Conservation (phyloP, 2,797 vertebrate species). For the Centropyge bicolor region DNA sequence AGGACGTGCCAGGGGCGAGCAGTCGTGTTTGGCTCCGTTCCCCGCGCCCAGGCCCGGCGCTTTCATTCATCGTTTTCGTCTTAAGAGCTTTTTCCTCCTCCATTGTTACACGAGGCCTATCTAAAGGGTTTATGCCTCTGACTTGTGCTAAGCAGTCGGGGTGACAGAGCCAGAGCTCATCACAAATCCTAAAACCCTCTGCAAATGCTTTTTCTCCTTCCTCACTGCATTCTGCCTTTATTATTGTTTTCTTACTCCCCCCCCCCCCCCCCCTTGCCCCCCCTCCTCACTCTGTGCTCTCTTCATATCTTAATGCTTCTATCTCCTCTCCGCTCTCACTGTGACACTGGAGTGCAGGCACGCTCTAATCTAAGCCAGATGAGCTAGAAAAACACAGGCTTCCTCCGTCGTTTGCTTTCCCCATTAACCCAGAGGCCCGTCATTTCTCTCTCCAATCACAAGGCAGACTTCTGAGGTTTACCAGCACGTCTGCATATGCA, state of each 20-base stretch:
- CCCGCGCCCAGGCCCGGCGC: conserved; percentile 19
- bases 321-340: conserved; percentile 66
- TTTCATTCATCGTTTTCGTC: conserved; percentile 49
- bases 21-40: conserved; percentile 46
- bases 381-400: conserved; percentile 80
- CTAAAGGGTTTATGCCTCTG: conserved; percentile 71
- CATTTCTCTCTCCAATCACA: conserved; percentile 73
- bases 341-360: conserved; percentile 74
- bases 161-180: conserved; percentile 65
- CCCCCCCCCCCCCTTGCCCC: background rate
- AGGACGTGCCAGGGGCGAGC: conserved; percentile 50
- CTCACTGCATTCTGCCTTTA: conserved; percentile 41
- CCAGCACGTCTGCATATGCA: conserved; percentile 72
- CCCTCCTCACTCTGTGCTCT: conserved; percentile 39
- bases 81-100: conserved; percentile 52
- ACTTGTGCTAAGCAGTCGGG: conserved; percentile 61
- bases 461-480: conserved; percentile 75
- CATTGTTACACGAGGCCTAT: conserved; percentile 60
- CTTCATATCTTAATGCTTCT: conserved; percentile 67
- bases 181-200: conserved; percentile 67
- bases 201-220: conserved; percentile 47
- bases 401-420: conserved; percentile 70
- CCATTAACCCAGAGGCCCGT: conserved; percentile 74
- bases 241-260: conserved; percentile 45
- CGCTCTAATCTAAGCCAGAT: conserved; percentile 84